Percentiles rank a stretch among this genome's conserved stretches.
Conservation (phyloP, 2,797 vertebrate species). For the Champsocephalus esox region DNA sequence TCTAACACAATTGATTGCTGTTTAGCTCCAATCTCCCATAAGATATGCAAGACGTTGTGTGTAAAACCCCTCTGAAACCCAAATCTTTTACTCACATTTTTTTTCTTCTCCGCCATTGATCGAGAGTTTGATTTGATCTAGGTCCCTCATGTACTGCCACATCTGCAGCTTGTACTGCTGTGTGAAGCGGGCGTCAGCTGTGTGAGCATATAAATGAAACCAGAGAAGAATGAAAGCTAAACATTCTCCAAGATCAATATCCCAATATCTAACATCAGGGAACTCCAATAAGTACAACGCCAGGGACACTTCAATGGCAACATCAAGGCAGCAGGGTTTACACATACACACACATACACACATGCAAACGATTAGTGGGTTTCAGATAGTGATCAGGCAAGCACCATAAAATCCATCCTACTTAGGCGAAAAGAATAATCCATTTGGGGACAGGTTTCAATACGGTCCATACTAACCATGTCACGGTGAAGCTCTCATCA, state of each 20-base stretch:
- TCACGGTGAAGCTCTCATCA: constrained; percentile 70
- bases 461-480: constrained; percentile 84
- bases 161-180: constrained; percentile 82
- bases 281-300: constrained; percentile 88
- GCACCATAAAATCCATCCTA: constrained; percentile 84
- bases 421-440: constrained; percentile 82
- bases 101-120: constrained; percentile 65
- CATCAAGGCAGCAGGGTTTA: constrained; percentile 80
- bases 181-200: constrained; percentile 80
- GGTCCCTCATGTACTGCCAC: constrained; percentile 81
- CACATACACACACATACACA: constrained; percentile 43
- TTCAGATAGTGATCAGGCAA: constrained; percentile 83
- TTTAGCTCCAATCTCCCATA: constrained; percentile 40
- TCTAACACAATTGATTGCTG: constrained; percentile 38
- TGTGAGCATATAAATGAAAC: constrained; percentile 88
- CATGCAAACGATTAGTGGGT: constrained; percentile 73
- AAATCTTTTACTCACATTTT: constrained; percentile 60
- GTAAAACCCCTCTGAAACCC: constrained; percentile 68
- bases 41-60: constrained; percentile 48
- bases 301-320: constrained; percentile 88
- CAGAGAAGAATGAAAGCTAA: constrained; percentile 87
- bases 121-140: constrained; percentile 79
- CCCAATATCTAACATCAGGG: constrained; percentile 88
- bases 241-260: constrained; percentile 84
- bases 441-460: constrained; percentile 81